Evolutionary conservation across 2,888 invertebrate species (phyloP).

Genomic region (Nomada ferruginata): DNA sequence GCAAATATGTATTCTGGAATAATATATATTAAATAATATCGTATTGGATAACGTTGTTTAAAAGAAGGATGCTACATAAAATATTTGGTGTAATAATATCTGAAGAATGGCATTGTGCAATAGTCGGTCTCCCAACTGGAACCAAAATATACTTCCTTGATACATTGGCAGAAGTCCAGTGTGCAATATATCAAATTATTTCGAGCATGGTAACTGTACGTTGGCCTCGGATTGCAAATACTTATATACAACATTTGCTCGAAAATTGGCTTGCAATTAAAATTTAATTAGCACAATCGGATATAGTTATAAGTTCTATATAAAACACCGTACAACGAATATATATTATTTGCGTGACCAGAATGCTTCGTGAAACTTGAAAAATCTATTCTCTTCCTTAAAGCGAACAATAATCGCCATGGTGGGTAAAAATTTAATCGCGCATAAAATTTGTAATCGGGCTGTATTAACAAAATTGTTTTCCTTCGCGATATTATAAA

Average conservation of each 20-base stretch:
- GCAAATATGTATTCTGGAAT: constrained; percentile 94
- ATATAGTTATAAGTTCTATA: not conserved
- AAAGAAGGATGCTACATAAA: not conserved
- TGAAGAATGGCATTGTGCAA: constrained; percentile 22
- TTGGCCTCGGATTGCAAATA: constrained; percentile 26
- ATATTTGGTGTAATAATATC: not conserved
- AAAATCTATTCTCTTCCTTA: not conserved
- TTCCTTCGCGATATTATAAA: not conserved
- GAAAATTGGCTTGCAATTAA: not conserved
- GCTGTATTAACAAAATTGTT: not conserved
- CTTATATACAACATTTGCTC: not conserved
- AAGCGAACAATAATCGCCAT: not conserved
- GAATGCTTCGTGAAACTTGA: not conserved
- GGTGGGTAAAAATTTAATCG: not conserved
- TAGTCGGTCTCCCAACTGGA: constrained; percentile 48
- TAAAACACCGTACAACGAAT: not conserved
- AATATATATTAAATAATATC: not conserved
- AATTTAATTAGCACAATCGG: not conserved
- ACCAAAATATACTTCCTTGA: constrained; percentile 64
- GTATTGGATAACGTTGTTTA: not conserved
- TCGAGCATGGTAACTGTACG: constrained; percentile 56
- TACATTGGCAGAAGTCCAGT: constrained; percentile 75
- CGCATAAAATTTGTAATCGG: not conserved
- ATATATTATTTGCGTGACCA: not conserved
- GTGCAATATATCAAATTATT: constrained; percentile 74